These are phyloP conservation scores for Cololabis saira DNA, from an alignment of 2,113 vertebrate genomes.

Conservation along the genomic window DNA sequence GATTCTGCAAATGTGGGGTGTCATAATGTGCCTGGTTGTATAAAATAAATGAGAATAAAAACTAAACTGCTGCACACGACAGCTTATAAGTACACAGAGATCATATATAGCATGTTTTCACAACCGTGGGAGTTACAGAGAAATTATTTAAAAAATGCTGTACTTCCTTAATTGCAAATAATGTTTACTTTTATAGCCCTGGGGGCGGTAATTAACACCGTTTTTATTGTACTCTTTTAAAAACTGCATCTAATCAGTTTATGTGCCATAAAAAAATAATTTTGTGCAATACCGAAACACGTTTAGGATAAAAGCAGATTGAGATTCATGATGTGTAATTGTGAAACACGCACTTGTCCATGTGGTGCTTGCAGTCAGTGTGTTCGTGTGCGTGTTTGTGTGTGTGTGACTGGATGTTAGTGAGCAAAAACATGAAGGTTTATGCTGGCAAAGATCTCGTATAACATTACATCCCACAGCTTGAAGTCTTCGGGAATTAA, in stretches of 20 bases:
- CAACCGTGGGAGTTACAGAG: constrained; percentile 13
- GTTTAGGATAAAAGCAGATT: constrained; percentile 13
- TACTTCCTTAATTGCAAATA: constrained; percentile 15
- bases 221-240: constrained; percentile 6
- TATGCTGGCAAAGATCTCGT: constrained; percentile 44
- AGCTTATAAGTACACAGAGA: constrained; percentile 35
- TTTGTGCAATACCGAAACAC: constrained; percentile 8
- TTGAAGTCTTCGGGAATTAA: constrained; percentile 4
- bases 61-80: constrained; percentile 19
- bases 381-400: no score
- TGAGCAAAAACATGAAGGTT: constrained; percentile 37
- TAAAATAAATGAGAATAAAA: constrained; percentile 34
- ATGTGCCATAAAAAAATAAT: neutral
- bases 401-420: constrained; percentile 45
- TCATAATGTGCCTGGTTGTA: constrained; percentile 22
- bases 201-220: constrained; percentile 6
- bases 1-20: constrained; percentile 25
- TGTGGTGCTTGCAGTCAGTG: constrained; percentile 11
- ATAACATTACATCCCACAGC: constrained; percentile 28
- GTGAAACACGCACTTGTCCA: constrained; percentile 20
- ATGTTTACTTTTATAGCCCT: neutral
- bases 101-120: constrained; percentile 31
- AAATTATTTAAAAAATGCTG: constrained; percentile 30
- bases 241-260: constrained; percentile 26
- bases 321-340: constrained; percentile 10